Conservation (phyloP, 2,797 vertebrate genomes). For the Morus bassanus region DNA sequence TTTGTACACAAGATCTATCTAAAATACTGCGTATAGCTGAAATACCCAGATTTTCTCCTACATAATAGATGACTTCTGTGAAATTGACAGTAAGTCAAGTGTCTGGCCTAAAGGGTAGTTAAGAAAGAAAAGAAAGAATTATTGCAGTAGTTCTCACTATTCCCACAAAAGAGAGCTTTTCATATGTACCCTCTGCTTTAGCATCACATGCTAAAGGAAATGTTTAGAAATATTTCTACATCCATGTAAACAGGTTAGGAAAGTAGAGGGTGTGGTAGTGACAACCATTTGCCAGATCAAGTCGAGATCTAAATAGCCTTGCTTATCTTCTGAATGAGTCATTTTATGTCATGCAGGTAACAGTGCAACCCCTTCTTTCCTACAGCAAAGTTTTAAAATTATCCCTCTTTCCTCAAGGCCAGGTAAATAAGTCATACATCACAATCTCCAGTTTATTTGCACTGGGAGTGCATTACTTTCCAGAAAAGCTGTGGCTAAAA, state of each 20-base stretch:
- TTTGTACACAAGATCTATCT: neutral
- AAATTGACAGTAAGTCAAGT: neutral
- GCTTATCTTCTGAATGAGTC: constrained; percentile 47
- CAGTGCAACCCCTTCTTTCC: neutral
- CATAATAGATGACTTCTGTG: neutral
- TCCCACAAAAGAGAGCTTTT: neutral
- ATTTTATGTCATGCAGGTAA: constrained; percentile 2
- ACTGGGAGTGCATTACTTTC: neutral
- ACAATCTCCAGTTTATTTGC: constrained; percentile 28
- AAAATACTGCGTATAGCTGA: neutral
- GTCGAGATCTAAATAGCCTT: constrained; percentile 39
- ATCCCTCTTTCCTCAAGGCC: neutral
- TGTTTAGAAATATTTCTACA: constrained; percentile 37
- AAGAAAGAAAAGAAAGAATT: neutral
- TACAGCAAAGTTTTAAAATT: neutral
- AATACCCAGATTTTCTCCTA: neutral
- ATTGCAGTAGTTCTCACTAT: neutral
- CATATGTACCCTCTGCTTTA: neutral
- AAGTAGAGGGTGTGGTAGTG: constrained; percentile 36
- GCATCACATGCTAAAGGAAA: neutral
- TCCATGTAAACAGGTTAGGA: constrained; percentile 12
- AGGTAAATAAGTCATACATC: neutral
- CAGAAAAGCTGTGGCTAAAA: constrained; percentile 12
- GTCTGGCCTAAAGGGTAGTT: neutral
- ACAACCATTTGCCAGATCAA: constrained; percentile 31